Percentiles rank a stretch among this genome's conserved stretches.
These are phyloP conservation scores for Cephus sareptanus DNA, from an alignment of 2,888 invertebrate species.

Conservation along the genomic window DNA sequence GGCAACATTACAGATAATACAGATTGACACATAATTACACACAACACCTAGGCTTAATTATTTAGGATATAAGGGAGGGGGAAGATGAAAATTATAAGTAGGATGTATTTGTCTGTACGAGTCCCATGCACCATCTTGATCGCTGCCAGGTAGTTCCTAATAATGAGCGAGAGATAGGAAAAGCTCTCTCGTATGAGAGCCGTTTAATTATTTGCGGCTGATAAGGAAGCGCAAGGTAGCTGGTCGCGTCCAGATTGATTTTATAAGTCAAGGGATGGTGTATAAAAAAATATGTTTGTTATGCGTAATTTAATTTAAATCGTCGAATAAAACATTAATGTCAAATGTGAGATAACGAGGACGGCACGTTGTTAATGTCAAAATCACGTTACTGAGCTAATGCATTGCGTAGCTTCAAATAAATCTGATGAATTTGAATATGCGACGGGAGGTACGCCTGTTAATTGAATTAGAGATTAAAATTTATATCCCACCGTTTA, in stretches of 20 bases:
- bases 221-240: conserved; percentile 41
- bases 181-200: too few species aligned
- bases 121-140: conserved; percentile 43
- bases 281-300: conserved; percentile 46
- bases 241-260: conserved; percentile 36
- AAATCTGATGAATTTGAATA: too few species aligned
- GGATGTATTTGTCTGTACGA: conserved; percentile 44
- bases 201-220: conserved; percentile 31
- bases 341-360: conserved; percentile 1
- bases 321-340: conserved; percentile 44
- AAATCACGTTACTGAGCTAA: not conserved
- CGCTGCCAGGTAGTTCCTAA: conserved; percentile 58
- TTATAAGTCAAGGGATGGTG: conserved; percentile 33
- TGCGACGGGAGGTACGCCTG: conserved; percentile 27
- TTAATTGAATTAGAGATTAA: conserved; percentile 39
- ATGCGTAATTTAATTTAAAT: conserved; percentile 58
- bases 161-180: too few species aligned
- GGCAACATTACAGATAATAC: too few species aligned
- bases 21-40: conserved; percentile 20
- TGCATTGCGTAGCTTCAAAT: too few species aligned
- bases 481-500: conserved; percentile 36
- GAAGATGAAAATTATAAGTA: conserved; percentile 40
- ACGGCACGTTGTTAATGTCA: not conserved
- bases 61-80: conserved; percentile 44
- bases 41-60: conserved; percentile 44